Conservation (phyloP, 2,113 vertebrate species). For the Cromileptes altivelis region DNA sequence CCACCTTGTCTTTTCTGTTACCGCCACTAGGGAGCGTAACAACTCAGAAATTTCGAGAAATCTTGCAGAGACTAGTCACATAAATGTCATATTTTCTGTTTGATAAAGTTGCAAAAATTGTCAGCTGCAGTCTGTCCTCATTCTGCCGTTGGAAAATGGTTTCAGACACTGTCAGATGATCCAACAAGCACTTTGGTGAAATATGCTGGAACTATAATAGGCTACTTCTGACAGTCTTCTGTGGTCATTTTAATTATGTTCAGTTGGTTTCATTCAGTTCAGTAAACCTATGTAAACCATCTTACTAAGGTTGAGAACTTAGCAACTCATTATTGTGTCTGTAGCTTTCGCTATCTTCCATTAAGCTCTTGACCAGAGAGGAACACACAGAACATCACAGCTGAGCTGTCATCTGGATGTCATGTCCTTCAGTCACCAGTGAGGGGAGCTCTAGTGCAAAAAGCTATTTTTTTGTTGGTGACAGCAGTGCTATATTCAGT, state of each 20-base stretch:
- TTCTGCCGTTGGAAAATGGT: no score
- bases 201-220: no score
- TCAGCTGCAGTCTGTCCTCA: background rate
- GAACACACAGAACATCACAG: background rate
- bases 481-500: background rate
- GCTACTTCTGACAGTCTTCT: background rate
- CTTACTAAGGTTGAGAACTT: background rate
- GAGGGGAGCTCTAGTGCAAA: conserved; percentile 60
- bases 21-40: background rate
- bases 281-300: background rate
- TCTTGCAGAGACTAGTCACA: no score
- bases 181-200: background rate
- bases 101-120: background rate
- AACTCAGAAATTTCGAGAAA: background rate
- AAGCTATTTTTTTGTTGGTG: background rate
- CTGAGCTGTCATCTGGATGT: background rate
- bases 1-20: background rate
- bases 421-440: conserved; percentile 24
- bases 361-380: background rate
- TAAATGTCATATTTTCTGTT: background rate
- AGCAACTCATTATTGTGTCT: background rate
- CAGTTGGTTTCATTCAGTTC: background rate
- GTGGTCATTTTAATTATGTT: accelerated
- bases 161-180: background rate
- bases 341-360: background rate